phyloP scores from a whole-genome alignment of 2,888 invertebrate species.

The Leptinotarsa tumamoca region DNA sequence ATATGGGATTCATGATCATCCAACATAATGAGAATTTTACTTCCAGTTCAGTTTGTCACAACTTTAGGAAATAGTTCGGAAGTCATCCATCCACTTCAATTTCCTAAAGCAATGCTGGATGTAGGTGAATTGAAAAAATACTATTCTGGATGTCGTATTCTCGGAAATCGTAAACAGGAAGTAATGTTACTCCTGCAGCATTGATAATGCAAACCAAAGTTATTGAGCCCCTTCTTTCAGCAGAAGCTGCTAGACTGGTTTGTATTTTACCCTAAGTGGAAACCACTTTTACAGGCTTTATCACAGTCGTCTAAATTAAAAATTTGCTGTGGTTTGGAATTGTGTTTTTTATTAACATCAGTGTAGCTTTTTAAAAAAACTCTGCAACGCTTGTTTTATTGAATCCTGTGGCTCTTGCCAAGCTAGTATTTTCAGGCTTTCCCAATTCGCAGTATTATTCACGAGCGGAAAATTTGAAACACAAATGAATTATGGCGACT shows the following conservation, averaged over 20 bases:
- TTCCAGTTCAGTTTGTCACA: conserved; percentile 21
- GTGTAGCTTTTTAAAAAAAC: conserved; percentile 48
- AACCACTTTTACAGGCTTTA: not conserved
- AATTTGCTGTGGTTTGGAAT: conserved; percentile 44
- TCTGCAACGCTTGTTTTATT: conserved; percentile 49
- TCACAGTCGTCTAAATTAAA: conserved; percentile 51
- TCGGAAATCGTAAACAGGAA: conserved; percentile 28
- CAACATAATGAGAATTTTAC: conserved; percentile 15
- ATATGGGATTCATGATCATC: conserved; percentile 14
- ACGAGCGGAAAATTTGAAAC: too few relatives aligned
- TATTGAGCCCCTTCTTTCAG: conserved; percentile 29
- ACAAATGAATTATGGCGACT: too few relatives aligned
- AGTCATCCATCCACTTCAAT: conserved; percentile 23
- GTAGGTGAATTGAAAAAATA: conserved; percentile 22
- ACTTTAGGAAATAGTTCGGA: conserved; percentile 22
- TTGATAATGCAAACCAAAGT: conserved; percentile 23
- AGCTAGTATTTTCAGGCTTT: conserved; percentile 53
- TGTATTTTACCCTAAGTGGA: not conserved
- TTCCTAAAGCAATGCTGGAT: not conserved
- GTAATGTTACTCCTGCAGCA: conserved; percentile 25
- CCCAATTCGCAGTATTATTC: conserved; percentile 1
- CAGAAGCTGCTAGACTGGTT: conserved; percentile 27
- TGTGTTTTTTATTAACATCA: conserved; percentile 33
- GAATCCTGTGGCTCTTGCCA: conserved; percentile 50
- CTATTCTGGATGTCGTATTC: conserved; percentile 26